phyloP scores from a whole-genome alignment of 2,113 vertebrate species.

The Microcebus ravelobensis region DNA sequence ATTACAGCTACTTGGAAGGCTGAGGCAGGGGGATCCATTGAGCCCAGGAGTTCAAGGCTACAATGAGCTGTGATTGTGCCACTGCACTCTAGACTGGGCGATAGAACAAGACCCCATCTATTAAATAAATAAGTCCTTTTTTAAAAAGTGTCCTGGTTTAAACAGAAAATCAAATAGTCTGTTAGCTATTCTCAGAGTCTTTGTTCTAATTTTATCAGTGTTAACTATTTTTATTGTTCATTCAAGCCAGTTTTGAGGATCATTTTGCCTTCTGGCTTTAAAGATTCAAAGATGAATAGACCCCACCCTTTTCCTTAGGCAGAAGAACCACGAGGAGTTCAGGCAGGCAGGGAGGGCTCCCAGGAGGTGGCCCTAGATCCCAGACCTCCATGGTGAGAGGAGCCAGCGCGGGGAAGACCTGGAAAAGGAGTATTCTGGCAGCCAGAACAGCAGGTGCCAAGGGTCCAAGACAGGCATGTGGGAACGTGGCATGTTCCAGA shows the following conservation, averaged over 20 bases:
- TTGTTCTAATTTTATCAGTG: neutral
- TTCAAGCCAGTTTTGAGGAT: neutral
- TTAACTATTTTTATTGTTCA: neutral
- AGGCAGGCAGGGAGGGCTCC: neutral
- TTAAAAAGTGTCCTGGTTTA: no score
- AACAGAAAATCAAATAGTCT: neutral
- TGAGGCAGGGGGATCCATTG: no score
- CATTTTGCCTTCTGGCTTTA: neutral
- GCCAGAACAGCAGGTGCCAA: neutral
- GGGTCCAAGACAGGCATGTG: rapidly evolving
- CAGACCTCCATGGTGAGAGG: neutral
- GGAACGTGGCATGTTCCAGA: neutral
- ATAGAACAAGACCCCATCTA: no score
- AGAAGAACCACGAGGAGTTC: neutral
- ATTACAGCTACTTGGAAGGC: no score
- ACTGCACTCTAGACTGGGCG: no score
- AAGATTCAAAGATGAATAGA: neutral
- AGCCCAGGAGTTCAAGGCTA: no score
- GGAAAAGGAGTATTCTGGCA: neutral
- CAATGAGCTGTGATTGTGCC: no score
- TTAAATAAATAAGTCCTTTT: no score
- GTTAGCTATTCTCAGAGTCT: neutral
- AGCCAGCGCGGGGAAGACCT: neutral
- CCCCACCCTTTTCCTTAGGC: neutral
- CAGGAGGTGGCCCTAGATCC: neutral